These are phyloP conservation scores for Quadriops clusia DNA, from an alignment of 2,888 invertebrate species.

Conservation along the genomic window DNA sequence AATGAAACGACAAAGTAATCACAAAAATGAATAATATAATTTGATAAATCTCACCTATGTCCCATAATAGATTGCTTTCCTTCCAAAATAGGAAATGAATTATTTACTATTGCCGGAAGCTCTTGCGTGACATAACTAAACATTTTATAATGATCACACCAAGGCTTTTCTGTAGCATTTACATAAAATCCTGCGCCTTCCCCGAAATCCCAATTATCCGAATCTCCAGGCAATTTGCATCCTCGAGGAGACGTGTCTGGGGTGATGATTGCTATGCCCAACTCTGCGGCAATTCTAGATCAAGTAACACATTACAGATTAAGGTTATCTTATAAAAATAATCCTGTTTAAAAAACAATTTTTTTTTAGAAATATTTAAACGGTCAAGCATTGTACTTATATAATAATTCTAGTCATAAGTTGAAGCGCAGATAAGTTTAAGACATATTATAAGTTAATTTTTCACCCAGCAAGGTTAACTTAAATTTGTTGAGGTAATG, in stretches of 20 bases:
- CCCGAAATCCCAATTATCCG: conserved; percentile 90
- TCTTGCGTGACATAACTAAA: conserved; percentile 87
- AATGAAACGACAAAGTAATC: no score
- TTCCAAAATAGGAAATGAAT: conserved; percentile 56
- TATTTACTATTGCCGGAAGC: conserved; percentile 59
- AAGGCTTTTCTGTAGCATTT: conserved; percentile 82
- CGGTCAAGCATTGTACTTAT: no score
- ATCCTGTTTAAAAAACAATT: no score
- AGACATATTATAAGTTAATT: no score
- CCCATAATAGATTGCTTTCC: conserved; percentile 67
- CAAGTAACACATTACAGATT: conserved; percentile 3
- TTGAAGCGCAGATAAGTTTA: no score
- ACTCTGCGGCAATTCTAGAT: conserved; percentile 63
- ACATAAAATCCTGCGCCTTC: conserved; percentile 92
- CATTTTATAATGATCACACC: conserved; percentile 91
- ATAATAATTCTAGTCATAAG: no score
- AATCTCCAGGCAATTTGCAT: conserved; percentile 79
- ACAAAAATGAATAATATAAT: conserved; percentile 7
- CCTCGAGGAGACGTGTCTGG: conserved; percentile 96
- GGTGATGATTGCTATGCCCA: conserved; percentile 77
- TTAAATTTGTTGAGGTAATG: no score
- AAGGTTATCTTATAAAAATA: no score
- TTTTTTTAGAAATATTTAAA: no score
- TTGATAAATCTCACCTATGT: conserved; percentile 55
- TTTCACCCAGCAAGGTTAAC: no score